A percentile compares a stretch with the other conserved stretches of the same genome.
Evolutionary conservation across 2,888 invertebrate genomes (phyloP).

Genomic region (Gerosis bhagava): DNA sequence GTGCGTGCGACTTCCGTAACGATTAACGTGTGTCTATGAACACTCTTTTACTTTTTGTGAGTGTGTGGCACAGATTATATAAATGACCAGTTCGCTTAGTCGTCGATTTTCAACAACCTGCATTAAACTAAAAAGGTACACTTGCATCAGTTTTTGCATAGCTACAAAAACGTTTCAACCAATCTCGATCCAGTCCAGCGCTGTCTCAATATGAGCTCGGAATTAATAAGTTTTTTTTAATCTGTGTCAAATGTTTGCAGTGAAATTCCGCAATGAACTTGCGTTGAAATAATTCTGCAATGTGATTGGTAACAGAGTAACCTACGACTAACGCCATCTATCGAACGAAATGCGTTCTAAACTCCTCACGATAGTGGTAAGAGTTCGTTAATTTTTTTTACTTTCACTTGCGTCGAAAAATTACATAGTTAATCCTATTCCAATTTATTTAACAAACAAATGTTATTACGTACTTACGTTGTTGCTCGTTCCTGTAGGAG

Average conservation of each 20-base stretch:
- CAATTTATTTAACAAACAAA: too few species aligned
- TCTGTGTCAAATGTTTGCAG: constrained; percentile 25
- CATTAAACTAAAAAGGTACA: constrained; percentile 15
- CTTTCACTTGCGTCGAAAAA: too few species aligned
- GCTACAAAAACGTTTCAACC: constrained; percentile 4
- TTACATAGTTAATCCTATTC: too few species aligned
- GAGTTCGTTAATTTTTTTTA: constrained; percentile 1
- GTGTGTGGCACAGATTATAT: constrained; percentile 15
- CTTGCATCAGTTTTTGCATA: constrained; percentile 20
- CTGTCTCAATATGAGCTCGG: constrained; percentile 5
- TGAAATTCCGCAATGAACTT: constrained; percentile 13
- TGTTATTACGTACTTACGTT: too few species aligned
- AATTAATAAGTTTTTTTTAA: constrained; percentile 16
- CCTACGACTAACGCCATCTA: constrained; percentile 13
- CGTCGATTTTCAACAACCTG: constrained; percentile 7
- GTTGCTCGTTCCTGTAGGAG: too few species aligned
- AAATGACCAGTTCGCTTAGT: constrained; percentile 12
- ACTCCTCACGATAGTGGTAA: not conserved
- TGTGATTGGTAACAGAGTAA: not conserved
- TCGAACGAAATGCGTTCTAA: constrained; percentile 2
- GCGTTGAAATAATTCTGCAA: constrained; percentile 13
- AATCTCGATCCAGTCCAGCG: constrained; percentile 9
- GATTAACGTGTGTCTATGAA: constrained; percentile 20
- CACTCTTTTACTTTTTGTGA: constrained; percentile 19
- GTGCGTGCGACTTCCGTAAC: constrained; percentile 20